Conservation (phyloP, 2,888 invertebrate species). For the Callosobruchus maculatus region DNA sequence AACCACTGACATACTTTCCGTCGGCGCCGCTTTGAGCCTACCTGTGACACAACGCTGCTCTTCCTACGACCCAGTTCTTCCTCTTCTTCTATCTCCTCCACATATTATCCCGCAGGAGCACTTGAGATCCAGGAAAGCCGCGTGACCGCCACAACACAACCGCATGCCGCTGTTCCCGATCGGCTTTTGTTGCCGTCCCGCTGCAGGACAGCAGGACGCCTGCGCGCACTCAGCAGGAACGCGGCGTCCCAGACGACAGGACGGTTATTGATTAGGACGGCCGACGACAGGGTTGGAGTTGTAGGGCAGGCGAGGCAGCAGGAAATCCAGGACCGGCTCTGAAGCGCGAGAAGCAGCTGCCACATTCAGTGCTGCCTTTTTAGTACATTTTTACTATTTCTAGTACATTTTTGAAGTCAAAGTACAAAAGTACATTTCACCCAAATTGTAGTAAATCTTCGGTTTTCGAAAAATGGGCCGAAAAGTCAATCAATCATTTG, state of each 20-base stretch:
- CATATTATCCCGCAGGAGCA: not conserved
- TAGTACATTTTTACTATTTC: too few relatives aligned
- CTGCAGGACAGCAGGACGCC: not conserved
- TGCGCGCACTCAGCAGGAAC: not conserved
- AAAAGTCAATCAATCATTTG: too few relatives aligned
- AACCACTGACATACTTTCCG: not conserved
- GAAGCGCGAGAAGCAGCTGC: too few relatives aligned
- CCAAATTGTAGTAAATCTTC: too few relatives aligned
- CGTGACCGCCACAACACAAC: not conserved
- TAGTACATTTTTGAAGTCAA: too few relatives aligned
- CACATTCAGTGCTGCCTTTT: too few relatives aligned
- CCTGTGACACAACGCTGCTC: not conserved
- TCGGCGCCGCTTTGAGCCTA: not conserved
- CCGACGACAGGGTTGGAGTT: not conserved
- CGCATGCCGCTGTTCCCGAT: not conserved
- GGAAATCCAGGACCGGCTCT: too few relatives aligned
- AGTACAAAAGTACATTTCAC: too few relatives aligned
- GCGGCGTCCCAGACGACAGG: not conserved
- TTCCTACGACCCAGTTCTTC: not conserved
- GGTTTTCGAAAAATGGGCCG: too few relatives aligned
- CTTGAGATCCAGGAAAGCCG: not conserved
- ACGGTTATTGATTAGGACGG: not conserved
- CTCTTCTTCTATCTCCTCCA: not conserved
- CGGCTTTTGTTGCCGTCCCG: not conserved
- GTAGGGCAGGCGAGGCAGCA: too few relatives aligned